Evolutionary conservation across 2,888 invertebrate species (phyloP).

Genomic region (Zaprionus lineosus): DNA sequence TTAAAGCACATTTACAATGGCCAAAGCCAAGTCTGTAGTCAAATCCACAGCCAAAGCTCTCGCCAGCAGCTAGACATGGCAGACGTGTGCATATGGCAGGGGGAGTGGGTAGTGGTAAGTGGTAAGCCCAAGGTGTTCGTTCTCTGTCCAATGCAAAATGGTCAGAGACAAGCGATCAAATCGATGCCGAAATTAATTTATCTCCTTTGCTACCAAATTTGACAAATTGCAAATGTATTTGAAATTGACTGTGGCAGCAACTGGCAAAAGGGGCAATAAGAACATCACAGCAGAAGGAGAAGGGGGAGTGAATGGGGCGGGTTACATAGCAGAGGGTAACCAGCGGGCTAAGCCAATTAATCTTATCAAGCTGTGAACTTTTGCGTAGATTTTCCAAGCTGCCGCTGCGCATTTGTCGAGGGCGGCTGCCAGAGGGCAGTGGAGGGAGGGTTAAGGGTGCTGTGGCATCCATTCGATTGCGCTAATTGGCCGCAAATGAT

Average conservation of each 20-base stretch:
- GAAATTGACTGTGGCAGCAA: slow-evolving; percentile 64
- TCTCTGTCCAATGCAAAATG: slow-evolving; percentile 58
- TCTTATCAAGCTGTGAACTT: slow-evolving; percentile 72
- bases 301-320: background rate
- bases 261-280: background rate
- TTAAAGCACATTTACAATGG: slow-evolving; percentile 81
- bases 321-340: background rate
- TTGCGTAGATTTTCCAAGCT: slow-evolving; percentile 57
- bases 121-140: slow-evolving; percentile 13
- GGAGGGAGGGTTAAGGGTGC: background rate
- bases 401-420: slow-evolving; percentile 36
- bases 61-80: slow-evolving; percentile 8
- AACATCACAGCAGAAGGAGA: background rate
- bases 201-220: slow-evolving; percentile 75
- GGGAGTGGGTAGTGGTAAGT: slow-evolving; percentile 1
- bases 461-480: slow-evolving; percentile 61
- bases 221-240: slow-evolving; percentile 76
- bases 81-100: slow-evolving; percentile 28
- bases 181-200: slow-evolving; percentile 82
- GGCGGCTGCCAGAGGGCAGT: background rate
- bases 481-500: slow-evolving; percentile 65
- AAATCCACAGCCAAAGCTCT: slow-evolving; percentile 9
- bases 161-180: slow-evolving; percentile 79
- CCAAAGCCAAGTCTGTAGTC: slow-evolving; percentile 49
- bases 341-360: slow-evolving; percentile 54